Base-by-base conservation (phyloP, 1,140 invertebrate genomes). In the Drosophila nannoptera region DNA sequence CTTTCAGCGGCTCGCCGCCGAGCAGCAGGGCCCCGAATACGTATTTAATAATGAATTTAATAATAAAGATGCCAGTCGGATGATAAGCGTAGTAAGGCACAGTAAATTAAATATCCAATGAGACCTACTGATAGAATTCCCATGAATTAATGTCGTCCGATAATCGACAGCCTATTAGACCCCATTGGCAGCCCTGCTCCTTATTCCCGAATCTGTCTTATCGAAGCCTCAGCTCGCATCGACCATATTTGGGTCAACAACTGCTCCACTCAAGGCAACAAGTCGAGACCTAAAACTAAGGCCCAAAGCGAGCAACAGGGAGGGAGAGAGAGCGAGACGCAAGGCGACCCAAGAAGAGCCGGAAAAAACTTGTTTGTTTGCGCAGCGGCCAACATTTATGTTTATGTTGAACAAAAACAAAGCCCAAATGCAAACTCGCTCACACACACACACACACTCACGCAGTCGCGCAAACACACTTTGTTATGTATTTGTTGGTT, bases 331-430 rank as follows among this genome's bases (percentile, higher is more conserved):
- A 22, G 22, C 22, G 22, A 22, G 22, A 22, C 22, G 1, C 3
- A 22, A 22, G 22, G 22, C 22, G 22, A 49, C 22, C 46, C 5
- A n/a, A 43, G 68, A 54, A 63, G 36, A 38, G 33, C 46, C 45
- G 38, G 22, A 63, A 45, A 52, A 54, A 78, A 66, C 65, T 84
- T 73, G 59, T 73, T 78, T 84, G 68, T 64, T 70, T 76, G 78
- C 76, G 62, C 63, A 77, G 59, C 63, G 62, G 76, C 73, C 77
- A 73, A 84, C 80, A 77, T 84, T 80, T 78, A 74, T 83, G 76
- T 74, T 83, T 76, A 78, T 78, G 64, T 78, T 66, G 63, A 59
- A 46, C 64, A 59, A 72, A 62, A 72, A 43, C 29, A 69, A 75
- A 77, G 63, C 33, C 56, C 33, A 43, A 54, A 64, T 60, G 43